Percentiles rank a stretch among this genome's conserved stretches.
Evolutionary conservation across 2,888 invertebrate genomes (phyloP).

Genomic region (Caenorhabditis imperialis): DNA sequence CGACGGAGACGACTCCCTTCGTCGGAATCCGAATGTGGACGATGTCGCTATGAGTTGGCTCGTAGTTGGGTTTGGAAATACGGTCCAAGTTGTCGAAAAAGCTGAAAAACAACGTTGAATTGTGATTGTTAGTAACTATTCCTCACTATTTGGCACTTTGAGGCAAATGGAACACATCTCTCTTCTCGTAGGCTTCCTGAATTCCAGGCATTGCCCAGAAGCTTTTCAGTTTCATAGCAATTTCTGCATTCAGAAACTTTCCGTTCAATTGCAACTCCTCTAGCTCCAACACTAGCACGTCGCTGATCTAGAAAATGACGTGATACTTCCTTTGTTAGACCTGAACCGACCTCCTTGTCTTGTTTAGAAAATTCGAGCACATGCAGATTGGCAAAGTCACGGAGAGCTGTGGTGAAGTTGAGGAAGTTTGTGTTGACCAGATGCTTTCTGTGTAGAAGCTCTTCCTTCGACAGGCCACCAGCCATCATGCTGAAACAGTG

Average conservation of each 20-base stretch:
- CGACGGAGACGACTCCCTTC: slow-evolving; percentile 70
- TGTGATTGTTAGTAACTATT: not conserved
- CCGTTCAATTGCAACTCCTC: no score
- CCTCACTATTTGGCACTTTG: slow-evolving; percentile 68
- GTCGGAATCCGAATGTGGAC: slow-evolving; percentile 74
- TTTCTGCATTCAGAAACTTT: not conserved
- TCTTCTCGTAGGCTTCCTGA: slow-evolving; percentile 49
- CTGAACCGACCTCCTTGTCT: no score
- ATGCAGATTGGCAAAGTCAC: no score
- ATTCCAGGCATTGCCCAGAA: slow-evolving; percentile 65
- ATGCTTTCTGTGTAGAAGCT: no score
- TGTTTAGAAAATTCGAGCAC: no score
- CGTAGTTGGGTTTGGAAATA: slow-evolving; percentile 61
- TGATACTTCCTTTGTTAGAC: no score
- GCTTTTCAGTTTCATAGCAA: slow-evolving; percentile 24
- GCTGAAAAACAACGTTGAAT: slow-evolving; percentile 56
- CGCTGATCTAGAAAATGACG: no score
- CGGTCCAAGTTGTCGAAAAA: slow-evolving; percentile 75
- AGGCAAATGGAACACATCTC: slow-evolving; percentile 59
- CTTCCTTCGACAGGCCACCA: no score
- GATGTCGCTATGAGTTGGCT: slow-evolving; percentile 71
- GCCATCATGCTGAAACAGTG: no score
- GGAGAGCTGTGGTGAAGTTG: no score
- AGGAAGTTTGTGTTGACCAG: no score
- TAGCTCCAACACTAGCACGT: no score